Evolutionary conservation across 2,888 invertebrate genomes (phyloP).

Genomic region (Volucella inanis): DNA sequence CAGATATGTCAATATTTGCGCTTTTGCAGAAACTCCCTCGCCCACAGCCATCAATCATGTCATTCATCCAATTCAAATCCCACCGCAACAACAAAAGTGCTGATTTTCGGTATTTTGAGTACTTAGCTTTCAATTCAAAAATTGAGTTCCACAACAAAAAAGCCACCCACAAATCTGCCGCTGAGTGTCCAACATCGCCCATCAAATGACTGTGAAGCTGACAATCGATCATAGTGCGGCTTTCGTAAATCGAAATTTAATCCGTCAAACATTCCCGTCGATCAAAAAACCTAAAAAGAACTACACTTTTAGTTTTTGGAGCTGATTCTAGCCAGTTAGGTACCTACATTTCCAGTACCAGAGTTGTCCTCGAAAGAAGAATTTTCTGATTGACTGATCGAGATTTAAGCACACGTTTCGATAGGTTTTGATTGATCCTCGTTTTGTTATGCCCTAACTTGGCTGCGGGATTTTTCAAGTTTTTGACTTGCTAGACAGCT

Average conservation of each 20-base stretch:
- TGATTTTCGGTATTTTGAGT: constrained; percentile 37
- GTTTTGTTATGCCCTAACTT: constrained; percentile 25
- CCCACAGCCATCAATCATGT: constrained; percentile 48
- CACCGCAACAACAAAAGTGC: constrained; percentile 35
- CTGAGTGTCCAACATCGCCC: constrained; percentile 25
- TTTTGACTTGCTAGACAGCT: constrained; percentile 54
- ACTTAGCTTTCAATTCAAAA: background rate
- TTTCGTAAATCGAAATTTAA: constrained; percentile 61
- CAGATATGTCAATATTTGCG: constrained; percentile 13
- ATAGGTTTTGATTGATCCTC: constrained; percentile 63
- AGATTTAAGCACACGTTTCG: constrained; percentile 60
- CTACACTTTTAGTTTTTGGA: background rate
- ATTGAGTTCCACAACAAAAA: too few relatives aligned
- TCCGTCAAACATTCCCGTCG: constrained; percentile 63
- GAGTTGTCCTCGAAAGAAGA: background rate
- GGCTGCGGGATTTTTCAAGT: constrained; percentile 60
- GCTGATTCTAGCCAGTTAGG: background rate
- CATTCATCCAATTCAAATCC: constrained; percentile 27
- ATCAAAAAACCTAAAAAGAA: constrained; percentile 45
- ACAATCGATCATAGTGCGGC: constrained; percentile 58
- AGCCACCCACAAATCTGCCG: constrained; percentile 35
- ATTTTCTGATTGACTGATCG: constrained; percentile 57
- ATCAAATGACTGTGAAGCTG: constrained; percentile 44
- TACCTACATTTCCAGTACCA: background rate
- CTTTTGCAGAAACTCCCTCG: constrained; percentile 12